Evolutionary conservation across 2,888 invertebrate genomes (phyloP), one percentile per base, ranked within the genome.

Genomic region (Lymantria dispar): DNA sequence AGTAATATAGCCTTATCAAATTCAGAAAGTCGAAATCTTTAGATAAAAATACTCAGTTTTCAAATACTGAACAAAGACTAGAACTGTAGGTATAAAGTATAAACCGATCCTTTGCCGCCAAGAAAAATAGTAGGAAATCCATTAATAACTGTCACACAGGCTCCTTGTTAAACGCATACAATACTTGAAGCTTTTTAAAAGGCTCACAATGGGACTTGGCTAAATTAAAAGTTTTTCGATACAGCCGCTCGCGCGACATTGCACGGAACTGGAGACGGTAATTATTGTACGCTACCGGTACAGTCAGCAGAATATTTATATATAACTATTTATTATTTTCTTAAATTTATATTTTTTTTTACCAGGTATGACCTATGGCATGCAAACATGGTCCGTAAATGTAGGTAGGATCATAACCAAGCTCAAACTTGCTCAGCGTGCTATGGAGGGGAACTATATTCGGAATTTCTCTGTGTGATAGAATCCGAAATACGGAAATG

Each of bases 191-290:
- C 87, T 88, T 89, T 91, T 88, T 87, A 89, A 85, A 90, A 88
- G 86, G 85, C 85, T 83, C 80, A 90, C 89, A 90, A 90, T 83
- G 76, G 87, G 79, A 84, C 87, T 87, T 89, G 88, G 91, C 91
- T 90, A 91, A 91, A 90, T 89, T 91, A 91, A 91, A 91, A 91
- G 83, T 91, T 91, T 89, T 91, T 89, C 89, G 87, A 89, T 88
- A 88, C 81, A 76, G 78, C 74, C 74, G 78, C 80, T 79, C 79
- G 78, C 80, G 83, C 87, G 87, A 90, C 89, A 88, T 86, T 85
- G 87, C 86, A 85, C 85, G 84, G 82, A 85, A 83, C 83, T 85
- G 78, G 82, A 84, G 83, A 82, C 83, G 78, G 83, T 88, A 88
- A 90, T 90, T 90, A 90, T 90, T 84, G 82, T 83, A 62, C 59